A percentile compares a stretch with the other conserved stretches of the same genome.
phyloP scores from a whole-genome alignment of 2,888 invertebrate genomes.

The Nephrotoma appendiculata region DNA sequence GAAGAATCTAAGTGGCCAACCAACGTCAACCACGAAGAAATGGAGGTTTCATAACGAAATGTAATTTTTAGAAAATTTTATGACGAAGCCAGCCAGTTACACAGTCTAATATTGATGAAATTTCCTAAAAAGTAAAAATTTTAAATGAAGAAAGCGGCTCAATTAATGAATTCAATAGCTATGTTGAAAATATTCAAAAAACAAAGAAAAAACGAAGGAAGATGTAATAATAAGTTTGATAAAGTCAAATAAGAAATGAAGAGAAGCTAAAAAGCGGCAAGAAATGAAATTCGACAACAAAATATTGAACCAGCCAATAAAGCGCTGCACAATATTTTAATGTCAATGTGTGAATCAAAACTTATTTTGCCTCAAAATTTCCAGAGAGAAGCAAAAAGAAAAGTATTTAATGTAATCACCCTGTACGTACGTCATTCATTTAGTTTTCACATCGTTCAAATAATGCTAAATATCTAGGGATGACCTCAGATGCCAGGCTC shows the following conservation, averaged over 20 bases:
- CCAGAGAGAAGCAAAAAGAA: background rate
- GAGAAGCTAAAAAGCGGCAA: too few relatives aligned
- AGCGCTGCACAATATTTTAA: too few relatives aligned
- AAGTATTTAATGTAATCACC: too few relatives aligned
- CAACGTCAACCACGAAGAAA: background rate
- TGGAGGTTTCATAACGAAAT: background rate
- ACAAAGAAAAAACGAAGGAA: background rate
- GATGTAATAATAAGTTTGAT: background rate
- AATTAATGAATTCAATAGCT: background rate
- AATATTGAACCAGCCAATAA: too few relatives aligned
- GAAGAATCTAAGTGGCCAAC: background rate
- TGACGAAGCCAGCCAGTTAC: too few relatives aligned
- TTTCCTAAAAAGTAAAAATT: background rate
- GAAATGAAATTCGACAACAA: too few relatives aligned
- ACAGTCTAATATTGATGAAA: background rate
- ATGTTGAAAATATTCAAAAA: background rate
- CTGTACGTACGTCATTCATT: too few relatives aligned
- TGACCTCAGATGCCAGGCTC: too few relatives aligned
- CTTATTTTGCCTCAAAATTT: background rate
- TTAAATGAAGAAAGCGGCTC: background rate
- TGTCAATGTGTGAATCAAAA: too few relatives aligned
- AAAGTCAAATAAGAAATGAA: too few relatives aligned
- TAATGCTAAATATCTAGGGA: too few relatives aligned
- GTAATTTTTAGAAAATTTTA: background rate
- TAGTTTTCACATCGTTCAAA: too few relatives aligned